Evolutionary conservation across 64 coral and sea anemone genomes (phyloP).

Genomic region (Hydrozoanthus tunicans): DNA sequence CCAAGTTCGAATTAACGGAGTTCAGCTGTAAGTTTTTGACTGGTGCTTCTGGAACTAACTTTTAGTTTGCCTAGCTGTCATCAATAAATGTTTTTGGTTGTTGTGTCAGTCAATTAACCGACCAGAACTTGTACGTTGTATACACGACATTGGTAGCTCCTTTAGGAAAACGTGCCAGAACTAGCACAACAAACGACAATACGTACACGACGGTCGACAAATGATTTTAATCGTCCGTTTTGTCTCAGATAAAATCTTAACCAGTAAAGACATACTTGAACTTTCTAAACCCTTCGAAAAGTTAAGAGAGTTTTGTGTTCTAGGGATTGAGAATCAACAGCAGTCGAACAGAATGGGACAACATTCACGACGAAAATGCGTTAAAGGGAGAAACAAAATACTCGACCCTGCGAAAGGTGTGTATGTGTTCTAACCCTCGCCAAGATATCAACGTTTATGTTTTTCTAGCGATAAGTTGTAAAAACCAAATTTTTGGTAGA

Average conservation of each 20-base stretch:
- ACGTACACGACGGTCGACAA: background rate
- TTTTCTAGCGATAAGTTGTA: too few relatives aligned
- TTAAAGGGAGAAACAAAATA: slow-evolving; percentile 61
- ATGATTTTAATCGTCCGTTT: background rate
- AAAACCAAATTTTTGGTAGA: too few relatives aligned
- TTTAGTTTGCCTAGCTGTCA: too few relatives aligned
- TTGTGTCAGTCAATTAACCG: too few relatives aligned
- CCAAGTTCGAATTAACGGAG: too few relatives aligned
- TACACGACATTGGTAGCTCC: too few relatives aligned
- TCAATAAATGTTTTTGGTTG: too few relatives aligned
- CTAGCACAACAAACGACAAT: background rate
- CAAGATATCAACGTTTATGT: background rate
- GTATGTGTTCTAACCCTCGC: background rate
- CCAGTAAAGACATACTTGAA: background rate
- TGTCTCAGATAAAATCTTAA: background rate
- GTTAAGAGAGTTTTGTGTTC: slow-evolving; percentile 33
- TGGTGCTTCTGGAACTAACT: too few relatives aligned
- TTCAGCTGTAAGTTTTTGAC: too few relatives aligned
- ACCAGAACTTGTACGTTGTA: too few relatives aligned
- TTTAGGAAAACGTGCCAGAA: background rate
- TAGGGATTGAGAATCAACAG: slow-evolving; percentile 56
- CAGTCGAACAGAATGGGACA: slow-evolving; percentile 56
- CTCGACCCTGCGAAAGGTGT: slow-evolving; percentile 50
- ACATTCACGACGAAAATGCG: slow-evolving; percentile 45
- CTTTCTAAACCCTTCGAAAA: background rate